Conservation (phyloP, 1,140 invertebrate species). For the Pseudomyrmex gracilis region DNA sequence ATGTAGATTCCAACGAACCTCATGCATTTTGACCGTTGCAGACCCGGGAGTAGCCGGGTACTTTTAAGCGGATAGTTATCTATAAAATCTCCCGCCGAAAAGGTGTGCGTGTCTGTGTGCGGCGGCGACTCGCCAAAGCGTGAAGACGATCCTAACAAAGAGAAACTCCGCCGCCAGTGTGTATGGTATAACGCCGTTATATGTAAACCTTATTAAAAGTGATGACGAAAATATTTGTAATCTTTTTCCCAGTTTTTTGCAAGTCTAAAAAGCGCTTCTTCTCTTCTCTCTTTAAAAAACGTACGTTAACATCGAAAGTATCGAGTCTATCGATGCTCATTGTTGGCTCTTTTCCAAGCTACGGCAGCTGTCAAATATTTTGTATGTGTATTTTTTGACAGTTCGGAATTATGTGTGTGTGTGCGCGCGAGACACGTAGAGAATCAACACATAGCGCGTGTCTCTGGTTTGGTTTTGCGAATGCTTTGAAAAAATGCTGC, state of each 20-base stretch:
- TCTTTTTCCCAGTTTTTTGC: neutral
- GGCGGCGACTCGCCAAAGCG: slow-evolving; percentile 29
- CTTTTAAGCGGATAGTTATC: slow-evolving; percentile 58
- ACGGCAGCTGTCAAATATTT: too few relatives aligned
- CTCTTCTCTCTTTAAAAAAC: too few relatives aligned
- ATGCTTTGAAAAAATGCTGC: too few relatives aligned
- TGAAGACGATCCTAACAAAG: slow-evolving; percentile 49
- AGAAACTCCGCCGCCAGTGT: neutral
- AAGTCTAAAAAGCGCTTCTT: neutral
- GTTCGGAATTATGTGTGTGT: too few relatives aligned
- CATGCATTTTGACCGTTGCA: slow-evolving; percentile 72
- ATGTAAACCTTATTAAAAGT: neutral
- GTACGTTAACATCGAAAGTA: too few relatives aligned
- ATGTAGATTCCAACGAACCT: slow-evolving; percentile 70
- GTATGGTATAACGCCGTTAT: slow-evolving; percentile 10
- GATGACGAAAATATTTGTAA: neutral
- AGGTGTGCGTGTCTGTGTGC: neutral
- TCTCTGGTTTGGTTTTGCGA: too few relatives aligned
- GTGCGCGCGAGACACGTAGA: too few relatives aligned
- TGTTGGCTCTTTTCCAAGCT: too few relatives aligned
- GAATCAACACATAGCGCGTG: too few relatives aligned
- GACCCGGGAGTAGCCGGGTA: slow-evolving; percentile 31
- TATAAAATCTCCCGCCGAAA: slow-evolving; percentile 73
- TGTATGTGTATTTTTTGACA: too few relatives aligned
- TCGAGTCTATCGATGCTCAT: too few relatives aligned